These are phyloP conservation scores for Spermophilus dauricus DNA, from an alignment of 2,113 vertebrate genomes.

Conservation along the genomic window DNA sequence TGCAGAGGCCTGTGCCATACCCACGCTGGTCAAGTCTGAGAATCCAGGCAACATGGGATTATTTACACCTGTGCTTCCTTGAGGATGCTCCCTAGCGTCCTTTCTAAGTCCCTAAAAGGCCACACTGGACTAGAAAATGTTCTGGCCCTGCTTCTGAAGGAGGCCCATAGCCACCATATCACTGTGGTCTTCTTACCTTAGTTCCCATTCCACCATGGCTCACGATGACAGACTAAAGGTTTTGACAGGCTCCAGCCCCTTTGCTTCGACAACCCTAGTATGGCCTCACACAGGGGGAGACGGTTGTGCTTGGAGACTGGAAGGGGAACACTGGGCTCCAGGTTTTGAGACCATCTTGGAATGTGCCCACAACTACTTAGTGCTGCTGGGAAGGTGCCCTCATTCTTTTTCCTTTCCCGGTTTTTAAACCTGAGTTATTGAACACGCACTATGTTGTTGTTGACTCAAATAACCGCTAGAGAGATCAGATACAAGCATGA, in stretches of 20 bases:
- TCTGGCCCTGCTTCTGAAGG: neutral
- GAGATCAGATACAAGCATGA: neutral
- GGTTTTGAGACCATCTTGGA: neutral
- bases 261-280: too few species aligned
- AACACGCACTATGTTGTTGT: neutral
- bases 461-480: neutral
- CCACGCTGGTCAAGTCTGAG: accelerated
- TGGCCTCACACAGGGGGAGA: neutral
- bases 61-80: neutral
- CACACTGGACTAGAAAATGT: neutral
- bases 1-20: accelerated
- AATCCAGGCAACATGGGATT: neutral
- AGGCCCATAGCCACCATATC: accelerated
- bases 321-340: accelerated
- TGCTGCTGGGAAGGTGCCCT: neutral
- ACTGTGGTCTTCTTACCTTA: neutral
- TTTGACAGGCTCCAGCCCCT: neutral
- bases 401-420: neutral
- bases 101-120: neutral
- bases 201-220: neutral
- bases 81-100: neutral
- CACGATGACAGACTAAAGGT: neutral
- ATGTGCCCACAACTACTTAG: neutral
- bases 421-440: neutral
- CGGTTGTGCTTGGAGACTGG: neutral